A percentile compares a stretch with the other conserved stretches of the same genome.
These are phyloP conservation scores for Peromyscus polionotus DNA, from an alignment of 2,113 vertebrate species.

Conservation along the genomic window DNA sequence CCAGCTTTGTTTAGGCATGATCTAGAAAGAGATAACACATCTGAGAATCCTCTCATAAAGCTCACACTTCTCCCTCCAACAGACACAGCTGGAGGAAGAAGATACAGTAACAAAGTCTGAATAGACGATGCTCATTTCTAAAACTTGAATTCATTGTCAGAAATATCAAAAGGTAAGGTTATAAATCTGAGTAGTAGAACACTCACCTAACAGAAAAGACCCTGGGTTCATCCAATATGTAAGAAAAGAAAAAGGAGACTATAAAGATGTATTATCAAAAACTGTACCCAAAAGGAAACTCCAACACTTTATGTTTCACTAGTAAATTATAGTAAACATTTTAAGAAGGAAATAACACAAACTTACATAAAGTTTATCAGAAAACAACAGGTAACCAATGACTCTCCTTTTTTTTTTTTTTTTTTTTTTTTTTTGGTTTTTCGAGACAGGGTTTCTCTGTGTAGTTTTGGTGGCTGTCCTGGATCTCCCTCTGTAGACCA, in stretches of 20 bases:
- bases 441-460: too few species aligned
- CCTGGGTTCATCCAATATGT: neutral
- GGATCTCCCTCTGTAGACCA: too few species aligned
- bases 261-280: constrained; percentile 36
- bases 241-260: neutral
- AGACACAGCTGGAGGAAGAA: neutral
- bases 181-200: neutral
- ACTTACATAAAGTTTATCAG: neutral
- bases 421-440: too few species aligned
- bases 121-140: neutral
- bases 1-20: neutral
- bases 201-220: neutral
- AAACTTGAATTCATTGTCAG: neutral
- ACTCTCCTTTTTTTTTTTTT: neutral
- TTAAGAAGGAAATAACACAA: neutral
- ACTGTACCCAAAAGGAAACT: neutral
- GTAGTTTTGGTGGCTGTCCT: too few species aligned
- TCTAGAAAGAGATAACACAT: neutral
- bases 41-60: neutral
- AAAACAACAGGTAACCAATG: neutral
- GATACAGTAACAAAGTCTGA: neutral
- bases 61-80: neutral
- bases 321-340: constrained; percentile 23
- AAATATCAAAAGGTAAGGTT: neutral
- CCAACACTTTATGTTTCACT: neutral